Conservation (phyloP, 2,113 vertebrate genomes). For the Otocyon megalotis region DNA sequence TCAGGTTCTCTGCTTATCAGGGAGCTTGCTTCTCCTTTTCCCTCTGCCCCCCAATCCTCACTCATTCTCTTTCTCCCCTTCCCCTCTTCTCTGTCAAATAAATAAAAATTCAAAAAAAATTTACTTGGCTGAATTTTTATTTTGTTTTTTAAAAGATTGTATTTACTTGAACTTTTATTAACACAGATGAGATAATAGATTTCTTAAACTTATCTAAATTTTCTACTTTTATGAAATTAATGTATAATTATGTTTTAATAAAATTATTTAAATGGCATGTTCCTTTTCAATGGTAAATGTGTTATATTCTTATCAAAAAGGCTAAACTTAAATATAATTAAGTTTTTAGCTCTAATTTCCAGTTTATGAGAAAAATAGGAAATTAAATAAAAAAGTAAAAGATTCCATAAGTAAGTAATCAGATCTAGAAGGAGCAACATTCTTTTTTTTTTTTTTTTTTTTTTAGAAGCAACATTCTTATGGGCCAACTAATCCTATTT, state of each 20-base stretch:
- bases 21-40: no score
- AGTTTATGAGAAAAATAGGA: neutral
- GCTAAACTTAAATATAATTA: neutral
- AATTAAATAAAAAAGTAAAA: neutral
- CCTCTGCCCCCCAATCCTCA: no score
- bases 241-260: slow-evolving; percentile 1
- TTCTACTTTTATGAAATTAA: slow-evolving; percentile 41
- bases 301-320: neutral
- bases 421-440: neutral
- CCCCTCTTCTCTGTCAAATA: no score
- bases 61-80: no score
- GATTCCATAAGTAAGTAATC: neutral
- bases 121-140: no score
- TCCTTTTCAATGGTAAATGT: neutral
- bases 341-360: neutral
- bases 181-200: neutral
- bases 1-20: no score
- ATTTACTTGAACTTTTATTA: neutral
- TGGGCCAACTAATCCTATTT: neutral
- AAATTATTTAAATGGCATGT: neutral
- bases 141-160: no score
- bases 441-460: neutral
- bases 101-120: no score
- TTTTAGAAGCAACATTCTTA: neutral
- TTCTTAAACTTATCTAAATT: neutral